Percentiles rank a stretch among this genome's conserved stretches.
These are phyloP conservation scores for human DNA, from an alignment of 2,113 vertebrate species.

Conservation along the genomic window GRCh38 chr12:26031001-26031500, in stretches of 20 bases:
- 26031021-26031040: not conserved
- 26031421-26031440: not conserved
- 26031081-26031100: not conserved
- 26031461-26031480: not conserved
- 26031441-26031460: not conserved
- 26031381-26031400: not conserved
- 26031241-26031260: not conserved
- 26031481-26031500: not conserved
- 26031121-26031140: not conserved
- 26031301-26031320: not conserved
- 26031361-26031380: not conserved
- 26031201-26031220: not conserved
- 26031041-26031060: not conserved
- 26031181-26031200: not conserved
- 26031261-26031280: not conserved
- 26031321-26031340: not conserved
- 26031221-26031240: not conserved
- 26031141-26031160: not conserved
- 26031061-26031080: not conserved
- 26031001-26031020: not conserved
- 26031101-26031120: not conserved
- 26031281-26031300: not conserved
- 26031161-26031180: not conserved
- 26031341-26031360: not conserved
- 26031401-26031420: not conserved